Base-by-base conservation (phyloP, 1,140 invertebrate genomes). In the Aporrectodea caliginosa region DNA sequence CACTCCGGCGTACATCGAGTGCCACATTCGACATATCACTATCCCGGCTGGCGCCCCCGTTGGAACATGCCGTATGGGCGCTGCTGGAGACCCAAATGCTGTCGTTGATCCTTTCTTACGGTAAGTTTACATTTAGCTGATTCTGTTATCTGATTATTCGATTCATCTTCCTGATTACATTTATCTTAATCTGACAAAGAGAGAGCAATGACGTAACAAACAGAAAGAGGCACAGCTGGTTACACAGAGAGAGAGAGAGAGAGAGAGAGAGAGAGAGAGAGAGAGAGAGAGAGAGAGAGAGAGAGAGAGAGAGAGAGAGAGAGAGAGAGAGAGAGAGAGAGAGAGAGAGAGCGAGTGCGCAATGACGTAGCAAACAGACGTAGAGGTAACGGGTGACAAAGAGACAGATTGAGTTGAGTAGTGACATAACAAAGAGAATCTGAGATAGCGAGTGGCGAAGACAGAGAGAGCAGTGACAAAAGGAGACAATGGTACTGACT, bases 41-140 rank as follows among this genome's bases (percentile, higher is more conserved):
- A n/a, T 81, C 31, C 73, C 80, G 27, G 80, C 76, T 16, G 69
- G 76, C 14, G 33, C 68, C 30, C 92, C 92, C 30, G 90, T 91
- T 16, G 93, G 93, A 31, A 95, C 93, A 68, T 94, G 92, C 84
- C 90, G 90, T 79, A 93, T 94, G 90, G 93, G 92, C 1, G 78
- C 87, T 75, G 85, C 89, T 71, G 84, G 88, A 16, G 90, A 92
- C 79, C 88, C 90, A 16, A 87, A 83, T 82, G 89, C 88, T 77
- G 92, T 92, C 33, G 90, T 92, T 16, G 84, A 88, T 81, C 82
- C 84, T n/a, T 35, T 72, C 34, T 74, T 80, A 27, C 78, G 70
- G 79, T 80, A 29, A n/a, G n/a, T n/a, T n/a, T n/a, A n/a, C n/a
- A n/a, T n/a, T 74, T 29, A 16, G 58, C 14, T 16, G 14, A 68